Percentiles rank a stretch among this genome's conserved stretches.
Conservation (phyloP, 2,888 invertebrate species). For the Colostygia pectinataria region DNA sequence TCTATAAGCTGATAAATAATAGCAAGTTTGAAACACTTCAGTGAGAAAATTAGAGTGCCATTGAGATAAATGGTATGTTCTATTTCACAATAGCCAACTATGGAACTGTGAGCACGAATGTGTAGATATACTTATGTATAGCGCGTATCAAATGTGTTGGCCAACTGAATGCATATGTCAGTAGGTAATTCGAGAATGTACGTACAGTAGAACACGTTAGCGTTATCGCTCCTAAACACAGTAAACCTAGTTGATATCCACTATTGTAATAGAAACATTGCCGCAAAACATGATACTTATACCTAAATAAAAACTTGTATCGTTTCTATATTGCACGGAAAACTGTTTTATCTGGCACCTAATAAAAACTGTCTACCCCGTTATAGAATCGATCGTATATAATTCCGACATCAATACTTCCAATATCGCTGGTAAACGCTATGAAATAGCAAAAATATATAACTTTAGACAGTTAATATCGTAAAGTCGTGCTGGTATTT, state of each 20-base stretch:
- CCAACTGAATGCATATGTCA: slow-evolving; percentile 41
- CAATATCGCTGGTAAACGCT: slow-evolving; percentile 17
- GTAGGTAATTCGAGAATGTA: slow-evolving; percentile 38
- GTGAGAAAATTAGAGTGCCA: slow-evolving; percentile 30
- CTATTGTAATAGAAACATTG: slow-evolving; percentile 14
- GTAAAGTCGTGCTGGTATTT: slow-evolving; percentile 38
- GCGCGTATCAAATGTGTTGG: slow-evolving; percentile 34
- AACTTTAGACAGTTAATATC: slow-evolving; percentile 39
- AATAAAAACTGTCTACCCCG: slow-evolving; percentile 16
- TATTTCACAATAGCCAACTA: slow-evolving; percentile 32
- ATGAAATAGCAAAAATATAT: slow-evolving; percentile 39
- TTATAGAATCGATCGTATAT: slow-evolving; percentile 6
- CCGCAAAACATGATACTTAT: slow-evolving; percentile 9
- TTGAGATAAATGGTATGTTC: slow-evolving; percentile 29
- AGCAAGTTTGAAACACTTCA: slow-evolving; percentile 11
- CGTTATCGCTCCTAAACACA: slow-evolving; percentile 21
- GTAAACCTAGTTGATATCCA: not conserved
- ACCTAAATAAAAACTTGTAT: slow-evolving; percentile 5
- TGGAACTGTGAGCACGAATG: slow-evolving; percentile 26
- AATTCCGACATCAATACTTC: not conserved
- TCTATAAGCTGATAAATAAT: no score
- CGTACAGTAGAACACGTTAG: slow-evolving; percentile 30
- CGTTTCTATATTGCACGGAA: slow-evolving; percentile 6
- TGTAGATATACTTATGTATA: slow-evolving; percentile 20
- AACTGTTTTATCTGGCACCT: slow-evolving; percentile 10